Evolutionary conservation across 2,113 vertebrate species (phyloP).

Genomic region (Pangasianodon gigas): DNA sequence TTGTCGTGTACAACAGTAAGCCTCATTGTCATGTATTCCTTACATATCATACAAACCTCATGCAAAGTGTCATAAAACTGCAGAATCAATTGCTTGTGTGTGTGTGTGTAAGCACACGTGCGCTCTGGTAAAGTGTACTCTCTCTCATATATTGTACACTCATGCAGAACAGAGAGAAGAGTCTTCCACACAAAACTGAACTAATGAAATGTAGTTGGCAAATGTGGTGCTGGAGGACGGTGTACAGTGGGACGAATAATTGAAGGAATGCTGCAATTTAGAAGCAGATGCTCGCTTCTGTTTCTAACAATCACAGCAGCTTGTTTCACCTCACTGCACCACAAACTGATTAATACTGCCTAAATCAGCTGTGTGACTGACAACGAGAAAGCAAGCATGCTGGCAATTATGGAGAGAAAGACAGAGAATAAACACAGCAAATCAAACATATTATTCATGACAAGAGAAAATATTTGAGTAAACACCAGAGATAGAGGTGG

Average conservation of each 20-base stretch:
- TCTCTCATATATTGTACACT: too few relatives aligned
- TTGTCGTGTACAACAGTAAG: neutral
- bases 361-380: slow-evolving; percentile 23
- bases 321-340: slow-evolving; percentile 31
- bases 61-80: neutral
- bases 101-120: neutral
- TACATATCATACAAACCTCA: neutral
- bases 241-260: slow-evolving; percentile 29
- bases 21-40: neutral
- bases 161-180: neutral
- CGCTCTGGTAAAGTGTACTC: too few relatives aligned
- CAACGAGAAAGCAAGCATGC: slow-evolving; percentile 4
- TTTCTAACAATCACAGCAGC: slow-evolving; percentile 14
- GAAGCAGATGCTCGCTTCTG: neutral
- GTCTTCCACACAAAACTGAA: slow-evolving; percentile 23
- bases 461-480: neutral
- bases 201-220: slow-evolving; percentile 26
- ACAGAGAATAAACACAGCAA: neutral
- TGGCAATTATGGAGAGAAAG: slow-evolving; percentile 31
- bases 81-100: slow-evolving; percentile 1
- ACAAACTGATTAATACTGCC: slow-evolving; percentile 28
- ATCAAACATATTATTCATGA: slow-evolving; percentile 25
- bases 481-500: slow-evolving; percentile 9
- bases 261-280: slow-evolving; percentile 5
- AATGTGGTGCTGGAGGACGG: slow-evolving; percentile 3